Conservation (phyloP, 2,888 invertebrate genomes). For the Chymomyza procnemis region DNA sequence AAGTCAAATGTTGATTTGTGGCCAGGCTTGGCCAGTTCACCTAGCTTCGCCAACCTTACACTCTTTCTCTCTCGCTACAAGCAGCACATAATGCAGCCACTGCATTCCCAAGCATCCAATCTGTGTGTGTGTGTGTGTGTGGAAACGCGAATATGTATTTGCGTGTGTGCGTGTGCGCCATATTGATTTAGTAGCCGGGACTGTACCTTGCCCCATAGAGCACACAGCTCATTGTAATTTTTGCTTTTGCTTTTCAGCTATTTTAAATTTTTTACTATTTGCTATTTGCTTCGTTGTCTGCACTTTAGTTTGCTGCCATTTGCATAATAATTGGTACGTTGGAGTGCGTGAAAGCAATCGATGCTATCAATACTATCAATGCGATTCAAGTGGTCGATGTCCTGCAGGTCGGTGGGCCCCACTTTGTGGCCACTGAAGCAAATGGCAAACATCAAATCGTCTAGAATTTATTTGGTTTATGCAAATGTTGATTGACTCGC, state of each 20-base stretch:
- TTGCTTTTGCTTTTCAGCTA: neutral
- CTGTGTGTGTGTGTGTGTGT: neutral
- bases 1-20: constrained; percentile 74
- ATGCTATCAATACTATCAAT: neutral
- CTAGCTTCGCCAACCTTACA: neutral
- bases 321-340: constrained; percentile 71
- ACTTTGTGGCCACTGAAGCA: neutral
- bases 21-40: constrained; percentile 28
- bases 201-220: neutral
- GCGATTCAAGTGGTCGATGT: neutral
- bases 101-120: constrained; percentile 4
- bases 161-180: constrained; percentile 10
- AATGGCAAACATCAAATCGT: neutral
- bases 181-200: constrained; percentile 56
- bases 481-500: neutral
- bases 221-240: neutral
- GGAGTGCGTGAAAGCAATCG: constrained; percentile 24
- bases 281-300: neutral
- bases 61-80: neutral
- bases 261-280: constrained; percentile 2
- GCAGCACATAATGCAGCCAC: neutral
- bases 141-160: neutral
- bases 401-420: neutral
- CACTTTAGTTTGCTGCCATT: constrained; percentile 33
- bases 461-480: neutral